phyloP scores from a whole-genome alignment of 2,797 vertebrate genomes.

The Acanthis flammea region DNA sequence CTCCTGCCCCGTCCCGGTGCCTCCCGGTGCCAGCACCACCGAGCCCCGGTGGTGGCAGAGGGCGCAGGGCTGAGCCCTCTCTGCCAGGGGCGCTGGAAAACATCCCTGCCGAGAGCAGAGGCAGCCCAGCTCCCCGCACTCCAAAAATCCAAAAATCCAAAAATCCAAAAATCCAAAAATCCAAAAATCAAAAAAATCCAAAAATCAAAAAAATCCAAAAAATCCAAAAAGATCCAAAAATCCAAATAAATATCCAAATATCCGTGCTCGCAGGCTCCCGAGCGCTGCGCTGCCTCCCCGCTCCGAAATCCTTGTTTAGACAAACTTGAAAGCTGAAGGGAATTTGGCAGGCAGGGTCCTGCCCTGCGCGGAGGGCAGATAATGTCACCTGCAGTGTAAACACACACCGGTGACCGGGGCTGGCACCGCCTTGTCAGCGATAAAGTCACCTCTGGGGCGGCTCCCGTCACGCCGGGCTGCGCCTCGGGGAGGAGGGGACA shows the following conservation, averaged over 20 bases:
- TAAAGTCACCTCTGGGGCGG: conserved; percentile 57
- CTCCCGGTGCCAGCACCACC: not conserved
- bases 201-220: not conserved
- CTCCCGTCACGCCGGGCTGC: conserved; percentile 24
- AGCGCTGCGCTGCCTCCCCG: not conserved
- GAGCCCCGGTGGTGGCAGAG: not conserved
- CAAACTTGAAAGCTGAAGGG: conserved; percentile 73
- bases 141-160: too few species aligned
- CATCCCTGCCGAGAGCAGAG: not conserved
- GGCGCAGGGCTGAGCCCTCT: not conserved
- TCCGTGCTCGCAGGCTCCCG: not conserved
- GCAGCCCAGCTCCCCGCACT: not conserved
- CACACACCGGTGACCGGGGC: conserved; percentile 70
- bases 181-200: not conserved
- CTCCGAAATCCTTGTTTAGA: conserved; percentile 71
- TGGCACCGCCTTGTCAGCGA: conserved; percentile 71
- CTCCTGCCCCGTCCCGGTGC: not conserved
- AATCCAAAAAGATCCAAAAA: not conserved
- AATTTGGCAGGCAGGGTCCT: conserved; percentile 69
- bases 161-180: not conserved
- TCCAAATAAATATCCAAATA: not conserved
- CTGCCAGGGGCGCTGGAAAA: not conserved
- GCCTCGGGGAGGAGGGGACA: not conserved
- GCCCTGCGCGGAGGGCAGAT: conserved; percentile 74
- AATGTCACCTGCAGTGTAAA: conserved; percentile 79